These are phyloP conservation scores for Nycticryphes semicollaris DNA, from an alignment of 2,113 vertebrate genomes.

Conservation along the genomic window DNA sequence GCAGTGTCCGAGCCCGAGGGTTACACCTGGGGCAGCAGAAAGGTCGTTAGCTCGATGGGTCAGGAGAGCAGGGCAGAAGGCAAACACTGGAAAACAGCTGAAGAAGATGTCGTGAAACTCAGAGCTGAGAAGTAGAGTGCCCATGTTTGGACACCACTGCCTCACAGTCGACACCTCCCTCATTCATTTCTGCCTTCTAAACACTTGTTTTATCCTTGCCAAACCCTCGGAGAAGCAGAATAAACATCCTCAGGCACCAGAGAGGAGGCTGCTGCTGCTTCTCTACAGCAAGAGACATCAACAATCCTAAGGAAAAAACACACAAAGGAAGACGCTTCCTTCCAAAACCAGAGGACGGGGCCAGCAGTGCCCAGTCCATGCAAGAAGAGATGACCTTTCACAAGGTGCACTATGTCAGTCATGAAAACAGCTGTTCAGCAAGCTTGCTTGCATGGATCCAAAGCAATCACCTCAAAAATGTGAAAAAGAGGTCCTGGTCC, in stretches of 20 bases:
- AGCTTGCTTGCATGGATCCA: not conserved
- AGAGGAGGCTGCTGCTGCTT: not conserved
- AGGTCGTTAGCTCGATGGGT: not conserved
- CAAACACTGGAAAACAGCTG: not conserved
- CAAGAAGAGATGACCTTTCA: not conserved
- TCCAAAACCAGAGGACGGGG: not conserved
- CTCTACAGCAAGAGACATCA: not conserved
- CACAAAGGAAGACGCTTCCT: not conserved
- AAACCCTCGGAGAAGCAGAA: not conserved
- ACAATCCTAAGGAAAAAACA: not conserved
- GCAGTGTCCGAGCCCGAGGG: fast-evolving
- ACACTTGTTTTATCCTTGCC: not conserved
- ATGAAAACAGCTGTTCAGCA: not conserved
- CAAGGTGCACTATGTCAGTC: not conserved
- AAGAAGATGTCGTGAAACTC: not conserved
- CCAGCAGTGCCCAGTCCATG: not conserved
- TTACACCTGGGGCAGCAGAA: fast-evolving
- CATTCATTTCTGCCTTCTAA: not conserved
- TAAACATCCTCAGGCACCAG: not conserved
- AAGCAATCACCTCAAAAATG: not conserved
- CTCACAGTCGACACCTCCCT: not conserved
- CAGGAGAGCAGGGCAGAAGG: not conserved
- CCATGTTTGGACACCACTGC: not conserved
- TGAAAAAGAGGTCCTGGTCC: not conserved
- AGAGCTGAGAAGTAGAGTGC: not conserved